phyloP scores from a whole-genome alignment of 2,888 invertebrate genomes.

The Phengaris arion region DNA sequence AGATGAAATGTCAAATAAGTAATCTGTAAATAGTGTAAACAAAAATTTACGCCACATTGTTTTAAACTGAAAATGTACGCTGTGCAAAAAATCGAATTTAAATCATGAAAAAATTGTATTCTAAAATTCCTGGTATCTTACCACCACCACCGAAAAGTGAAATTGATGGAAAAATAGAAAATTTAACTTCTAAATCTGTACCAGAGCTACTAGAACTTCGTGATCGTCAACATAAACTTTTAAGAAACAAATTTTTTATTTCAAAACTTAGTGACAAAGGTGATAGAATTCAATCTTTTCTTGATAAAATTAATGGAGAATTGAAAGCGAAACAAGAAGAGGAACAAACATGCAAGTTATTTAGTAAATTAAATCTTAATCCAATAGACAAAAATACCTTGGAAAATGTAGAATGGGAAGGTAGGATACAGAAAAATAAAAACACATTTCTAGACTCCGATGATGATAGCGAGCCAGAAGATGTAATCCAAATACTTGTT shows the following conservation, averaged over 20 bases:
- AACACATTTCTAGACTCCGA: slow-evolving; percentile 73
- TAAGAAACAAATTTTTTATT: slow-evolving; percentile 75
- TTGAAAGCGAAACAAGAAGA: slow-evolving; percentile 72
- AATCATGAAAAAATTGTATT: slow-evolving; percentile 59
- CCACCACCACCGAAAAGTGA: slow-evolving; percentile 68
- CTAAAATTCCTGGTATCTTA: slow-evolving; percentile 72
- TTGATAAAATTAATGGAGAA: slow-evolving; percentile 68
- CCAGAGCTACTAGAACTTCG: slow-evolving; percentile 75
- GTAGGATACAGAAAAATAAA: slow-evolving; percentile 56
- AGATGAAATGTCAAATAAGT: not conserved
- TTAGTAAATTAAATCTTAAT: slow-evolving; percentile 73
- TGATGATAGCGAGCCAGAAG: slow-evolving; percentile 80
- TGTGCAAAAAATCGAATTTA: slow-evolving; percentile 15
- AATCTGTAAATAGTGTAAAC: not conserved
- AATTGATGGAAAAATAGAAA: slow-evolving; percentile 75
- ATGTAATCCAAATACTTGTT: slow-evolving; percentile 80
- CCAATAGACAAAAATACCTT: slow-evolving; percentile 65
- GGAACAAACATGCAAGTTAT: slow-evolving; percentile 70
- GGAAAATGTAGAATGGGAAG: slow-evolving; percentile 81
- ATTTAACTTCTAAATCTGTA: slow-evolving; percentile 68
- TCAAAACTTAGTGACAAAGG: slow-evolving; percentile 80
- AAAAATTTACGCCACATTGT: not conserved
- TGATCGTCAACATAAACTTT: slow-evolving; percentile 77
- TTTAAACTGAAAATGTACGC: slow-evolving; percentile 17
- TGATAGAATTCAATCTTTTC: slow-evolving; percentile 72